These are phyloP conservation scores for Anabacerthia variegaticeps DNA, from an alignment of 2,797 vertebrate genomes.

Conservation along the genomic window DNA sequence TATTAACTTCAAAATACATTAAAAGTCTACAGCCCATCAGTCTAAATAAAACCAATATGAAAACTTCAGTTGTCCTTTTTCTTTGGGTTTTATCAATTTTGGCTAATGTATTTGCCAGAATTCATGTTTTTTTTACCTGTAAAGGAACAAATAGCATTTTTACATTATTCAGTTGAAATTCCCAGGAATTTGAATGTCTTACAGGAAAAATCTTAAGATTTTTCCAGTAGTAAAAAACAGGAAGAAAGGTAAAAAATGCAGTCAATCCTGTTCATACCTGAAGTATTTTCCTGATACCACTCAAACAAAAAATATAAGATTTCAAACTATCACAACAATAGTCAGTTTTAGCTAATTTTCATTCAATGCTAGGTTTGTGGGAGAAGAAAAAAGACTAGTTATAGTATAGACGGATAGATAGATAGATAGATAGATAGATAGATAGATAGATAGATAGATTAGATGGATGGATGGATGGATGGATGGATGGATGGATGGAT, in stretches of 20 bases:
- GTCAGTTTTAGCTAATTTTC: background rate
- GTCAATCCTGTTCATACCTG: background rate
- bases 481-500: too few relatives aligned
- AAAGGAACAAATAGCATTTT: background rate
- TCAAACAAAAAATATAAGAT: background rate
- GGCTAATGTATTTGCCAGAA: background rate
- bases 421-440: background rate
- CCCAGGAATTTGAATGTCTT: background rate
- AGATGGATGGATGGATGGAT: too few relatives aligned
- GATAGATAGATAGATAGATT: background rate
- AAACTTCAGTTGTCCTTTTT: background rate
- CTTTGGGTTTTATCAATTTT: background rate
- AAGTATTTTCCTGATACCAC: background rate
- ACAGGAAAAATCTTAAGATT: background rate
- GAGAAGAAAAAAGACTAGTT: background rate
- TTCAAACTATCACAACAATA: background rate
- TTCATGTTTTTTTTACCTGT: background rate
- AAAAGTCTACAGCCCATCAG: background rate
- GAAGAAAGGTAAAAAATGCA: background rate
- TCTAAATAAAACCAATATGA: conserved; percentile 14
- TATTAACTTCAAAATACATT: conserved; percentile 56
- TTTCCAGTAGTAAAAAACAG: background rate
- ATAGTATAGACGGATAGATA: fast-evolving
- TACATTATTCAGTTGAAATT: background rate
- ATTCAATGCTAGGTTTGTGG: background rate